Percentiles rank a stretch among this genome's conserved stretches.
These are phyloP conservation scores for Synergus japonicus DNA, from an alignment of 2,888 invertebrate species.

Conservation along the genomic window DNA sequence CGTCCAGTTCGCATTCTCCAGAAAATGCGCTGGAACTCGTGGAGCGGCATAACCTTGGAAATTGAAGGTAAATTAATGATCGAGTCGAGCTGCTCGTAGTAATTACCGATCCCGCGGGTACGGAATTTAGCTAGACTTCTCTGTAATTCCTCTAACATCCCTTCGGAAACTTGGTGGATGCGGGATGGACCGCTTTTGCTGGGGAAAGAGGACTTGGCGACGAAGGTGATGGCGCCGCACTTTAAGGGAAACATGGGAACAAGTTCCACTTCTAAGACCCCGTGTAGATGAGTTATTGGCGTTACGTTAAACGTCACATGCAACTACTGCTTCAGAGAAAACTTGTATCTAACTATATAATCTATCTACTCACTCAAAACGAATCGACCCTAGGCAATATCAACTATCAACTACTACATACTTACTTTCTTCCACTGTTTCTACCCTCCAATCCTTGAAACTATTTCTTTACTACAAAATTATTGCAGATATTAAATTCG, in stretches of 20 bases:
- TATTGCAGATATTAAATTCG: too few species aligned
- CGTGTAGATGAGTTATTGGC: constrained; percentile 32
- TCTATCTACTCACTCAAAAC: not conserved
- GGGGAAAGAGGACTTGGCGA: constrained; percentile 16
- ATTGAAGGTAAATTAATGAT: constrained; percentile 41
- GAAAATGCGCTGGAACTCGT: not conserved
- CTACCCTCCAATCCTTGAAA: too few species aligned
- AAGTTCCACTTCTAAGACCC: constrained; percentile 26
- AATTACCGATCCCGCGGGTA: constrained; percentile 30
- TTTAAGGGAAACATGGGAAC: constrained; percentile 20
- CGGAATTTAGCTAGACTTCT: constrained; percentile 39
- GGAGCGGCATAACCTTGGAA: constrained; percentile 5
- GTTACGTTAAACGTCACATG: constrained; percentile 15
- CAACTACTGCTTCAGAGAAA: constrained; percentile 29
- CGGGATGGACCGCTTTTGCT: constrained; percentile 12
- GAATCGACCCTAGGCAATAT: not conserved
- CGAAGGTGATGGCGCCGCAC: constrained; percentile 18
- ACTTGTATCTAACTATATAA: not conserved
- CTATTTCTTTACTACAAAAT: too few species aligned
- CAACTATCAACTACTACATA: not conserved
- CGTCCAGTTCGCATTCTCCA: not conserved
- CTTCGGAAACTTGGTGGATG: constrained; percentile 34
- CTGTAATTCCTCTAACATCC: constrained; percentile 37
- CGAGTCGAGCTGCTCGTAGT: constrained; percentile 31
- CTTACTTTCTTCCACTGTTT: too few species aligned